A percentile compares a stretch with the other conserved stretches of the same genome.
phyloP scores from a whole-genome alignment of 2,113 vertebrate species.

The Equus przewalskii region DNA sequence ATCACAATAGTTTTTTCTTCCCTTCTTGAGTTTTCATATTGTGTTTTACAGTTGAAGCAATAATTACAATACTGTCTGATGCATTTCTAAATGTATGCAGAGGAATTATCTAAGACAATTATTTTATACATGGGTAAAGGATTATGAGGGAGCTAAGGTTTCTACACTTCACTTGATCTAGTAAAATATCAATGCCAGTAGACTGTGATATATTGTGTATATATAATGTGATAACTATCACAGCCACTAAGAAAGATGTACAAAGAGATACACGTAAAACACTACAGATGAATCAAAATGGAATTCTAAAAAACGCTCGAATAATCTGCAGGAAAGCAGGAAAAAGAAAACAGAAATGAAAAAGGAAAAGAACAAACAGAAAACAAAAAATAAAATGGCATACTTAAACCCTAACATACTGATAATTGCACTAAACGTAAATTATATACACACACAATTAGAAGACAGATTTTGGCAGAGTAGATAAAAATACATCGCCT shows the following conservation, averaged over 20 bases:
- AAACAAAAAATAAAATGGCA: neutral
- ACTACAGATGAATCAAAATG: neutral
- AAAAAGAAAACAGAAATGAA: neutral
- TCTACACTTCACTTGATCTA: neutral
- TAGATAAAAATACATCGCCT: neutral
- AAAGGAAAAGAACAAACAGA: neutral
- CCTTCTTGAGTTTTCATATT: neutral
- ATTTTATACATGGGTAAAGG: neutral
- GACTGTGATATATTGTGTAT: neutral
- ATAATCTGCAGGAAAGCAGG: neutral
- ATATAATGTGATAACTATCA: neutral
- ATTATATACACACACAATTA: neutral
- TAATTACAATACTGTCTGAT: neutral
- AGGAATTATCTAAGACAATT: neutral
- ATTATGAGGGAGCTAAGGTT: neutral
- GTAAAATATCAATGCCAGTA: neutral
- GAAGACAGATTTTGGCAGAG: neutral
- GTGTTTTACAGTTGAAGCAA: neutral
- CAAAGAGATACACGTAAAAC: neutral
- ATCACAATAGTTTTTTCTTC: neutral
- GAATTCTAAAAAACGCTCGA: neutral
- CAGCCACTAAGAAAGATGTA: neutral
- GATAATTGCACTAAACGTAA: neutral
- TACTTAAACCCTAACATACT: neutral
- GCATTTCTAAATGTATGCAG: neutral